phyloP scores from a whole-genome alignment of 2,113 vertebrate species.

The Pseudopipra pipra region DNA sequence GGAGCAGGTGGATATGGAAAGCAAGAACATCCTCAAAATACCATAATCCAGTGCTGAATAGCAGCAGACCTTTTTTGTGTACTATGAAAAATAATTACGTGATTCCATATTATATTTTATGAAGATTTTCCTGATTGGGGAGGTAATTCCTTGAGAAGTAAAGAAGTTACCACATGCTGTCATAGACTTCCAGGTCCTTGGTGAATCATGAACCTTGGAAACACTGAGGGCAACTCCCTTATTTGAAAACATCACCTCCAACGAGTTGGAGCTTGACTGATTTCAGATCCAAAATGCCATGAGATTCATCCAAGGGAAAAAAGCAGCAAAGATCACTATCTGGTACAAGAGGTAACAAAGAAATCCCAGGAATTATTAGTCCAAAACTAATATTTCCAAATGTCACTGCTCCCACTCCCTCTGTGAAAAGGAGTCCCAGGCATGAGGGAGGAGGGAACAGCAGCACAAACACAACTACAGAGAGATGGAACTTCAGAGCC shows the following conservation, averaged over 20 bases:
- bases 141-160: neutral
- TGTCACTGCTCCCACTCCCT: neutral
- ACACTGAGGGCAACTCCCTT: neutral
- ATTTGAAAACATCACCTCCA: neutral
- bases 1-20: neutral
- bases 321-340: neutral
- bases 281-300: neutral
- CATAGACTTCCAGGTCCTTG: neutral
- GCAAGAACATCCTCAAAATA: neutral
- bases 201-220: neutral
- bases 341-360: neutral
- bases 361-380: neutral
- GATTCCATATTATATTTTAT: neutral
- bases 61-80: neutral
- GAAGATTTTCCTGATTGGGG: neutral
- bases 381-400: neutral
- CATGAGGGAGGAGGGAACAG: neutral
- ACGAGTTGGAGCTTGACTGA: neutral
- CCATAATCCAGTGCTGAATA: neutral
- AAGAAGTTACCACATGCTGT: neutral
- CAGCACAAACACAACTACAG: neutral
- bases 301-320: neutral
- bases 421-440: neutral
- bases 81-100: neutral
- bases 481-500: neutral